Percentiles rank a stretch among this genome's conserved stretches.
These are phyloP conservation scores for Morus bassanus DNA, from an alignment of 2,797 vertebrate genomes.

Conservation along the genomic window DNA sequence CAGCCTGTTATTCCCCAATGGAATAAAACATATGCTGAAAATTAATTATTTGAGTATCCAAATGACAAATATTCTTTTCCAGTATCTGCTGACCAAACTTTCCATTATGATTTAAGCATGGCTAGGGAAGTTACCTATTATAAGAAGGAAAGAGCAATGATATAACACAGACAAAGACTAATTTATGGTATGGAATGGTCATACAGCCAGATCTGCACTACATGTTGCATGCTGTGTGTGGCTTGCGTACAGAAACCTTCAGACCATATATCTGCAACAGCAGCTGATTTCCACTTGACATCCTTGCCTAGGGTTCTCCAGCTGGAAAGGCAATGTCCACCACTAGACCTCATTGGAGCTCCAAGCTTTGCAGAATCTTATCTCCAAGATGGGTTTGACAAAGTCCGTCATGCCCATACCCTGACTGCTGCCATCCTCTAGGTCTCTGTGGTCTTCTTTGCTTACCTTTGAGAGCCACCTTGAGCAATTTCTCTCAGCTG, in stretches of 20 bases:
- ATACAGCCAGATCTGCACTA: neutral
- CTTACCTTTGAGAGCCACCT: neutral
- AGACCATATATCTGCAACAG: neutral
- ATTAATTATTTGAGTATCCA: constrained; percentile 48
- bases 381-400: neutral
- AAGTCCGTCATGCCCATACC: neutral
- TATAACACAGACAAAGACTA: neutral
- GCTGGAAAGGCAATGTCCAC: neutral
- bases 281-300: neutral
- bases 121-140: neutral
- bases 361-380: neutral
- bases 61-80: constrained; percentile 44
- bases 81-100: constrained; percentile 38
- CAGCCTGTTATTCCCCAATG: constrained; percentile 42
- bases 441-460: neutral
- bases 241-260: neutral
- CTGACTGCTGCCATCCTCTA: neutral
- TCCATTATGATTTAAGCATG: neutral
- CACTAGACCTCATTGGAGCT: rapidly evolving
- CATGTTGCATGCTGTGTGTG: rapidly evolving
- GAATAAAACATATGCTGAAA: constrained; percentile 46
- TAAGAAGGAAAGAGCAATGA: neutral
- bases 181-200: neutral
- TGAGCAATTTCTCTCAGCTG: neutral
- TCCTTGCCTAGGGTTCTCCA: neutral